Percentiles rank a stretch among this genome's conserved stretches.
Conservation (phyloP, 1,140 invertebrate species). For the Goniozus legneri region DNA sequence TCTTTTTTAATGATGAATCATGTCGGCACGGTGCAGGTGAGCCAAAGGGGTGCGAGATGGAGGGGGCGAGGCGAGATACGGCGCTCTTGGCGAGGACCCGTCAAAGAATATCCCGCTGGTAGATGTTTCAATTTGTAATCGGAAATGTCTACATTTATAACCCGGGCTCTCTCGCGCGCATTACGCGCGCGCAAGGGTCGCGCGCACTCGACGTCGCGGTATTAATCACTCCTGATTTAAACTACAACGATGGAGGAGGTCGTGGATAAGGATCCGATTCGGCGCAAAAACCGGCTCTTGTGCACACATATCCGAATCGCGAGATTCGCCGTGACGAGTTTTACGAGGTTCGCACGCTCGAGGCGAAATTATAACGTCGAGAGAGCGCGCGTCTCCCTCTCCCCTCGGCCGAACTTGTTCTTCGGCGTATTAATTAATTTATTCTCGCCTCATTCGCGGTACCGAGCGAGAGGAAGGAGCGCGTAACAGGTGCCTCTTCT, state of each 20-base stretch:
- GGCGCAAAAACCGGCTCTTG: slow-evolving; percentile 14
- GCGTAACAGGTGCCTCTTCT: too few relatives aligned
- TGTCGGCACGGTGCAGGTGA: too few relatives aligned
- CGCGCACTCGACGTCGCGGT: background rate
- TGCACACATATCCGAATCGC: too few relatives aligned
- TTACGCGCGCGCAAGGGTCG: slow-evolving; percentile 3
- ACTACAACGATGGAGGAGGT: background rate
- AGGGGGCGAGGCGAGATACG: background rate
- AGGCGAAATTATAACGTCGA: background rate
- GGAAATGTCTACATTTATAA: slow-evolving; percentile 25
- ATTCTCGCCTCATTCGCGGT: background rate
- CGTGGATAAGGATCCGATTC: background rate
- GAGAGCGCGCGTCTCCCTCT: too few relatives aligned
- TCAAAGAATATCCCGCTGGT: slow-evolving; percentile 11
- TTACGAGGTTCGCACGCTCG: background rate
- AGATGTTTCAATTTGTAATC: slow-evolving; percentile 33
- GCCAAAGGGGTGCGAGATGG: background rate
- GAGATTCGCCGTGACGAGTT: background rate
- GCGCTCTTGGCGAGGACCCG: slow-evolving; percentile 9
- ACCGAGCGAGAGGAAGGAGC: background rate
- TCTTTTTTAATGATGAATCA: too few relatives aligned
- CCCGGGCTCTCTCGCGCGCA: slow-evolving; percentile 3
- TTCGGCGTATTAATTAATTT: background rate
- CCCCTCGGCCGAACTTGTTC: background rate
- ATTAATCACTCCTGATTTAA: slow-evolving; percentile 24